phyloP scores from a whole-genome alignment of 2,888 invertebrate genomes.

The Cerastoderma edule region DNA sequence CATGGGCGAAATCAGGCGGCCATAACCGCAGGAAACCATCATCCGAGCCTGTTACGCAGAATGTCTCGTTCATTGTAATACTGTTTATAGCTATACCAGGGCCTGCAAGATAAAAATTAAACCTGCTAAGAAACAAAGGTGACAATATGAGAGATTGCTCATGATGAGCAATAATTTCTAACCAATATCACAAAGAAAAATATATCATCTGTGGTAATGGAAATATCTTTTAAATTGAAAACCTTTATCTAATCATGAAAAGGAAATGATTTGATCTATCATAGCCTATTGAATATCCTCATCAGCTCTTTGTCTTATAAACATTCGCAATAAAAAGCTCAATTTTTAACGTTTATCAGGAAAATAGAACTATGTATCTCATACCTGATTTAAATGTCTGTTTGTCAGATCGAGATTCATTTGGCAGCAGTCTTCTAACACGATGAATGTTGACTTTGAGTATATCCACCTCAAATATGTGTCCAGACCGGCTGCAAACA shows the following conservation, averaged over 20 bases:
- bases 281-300: no score
- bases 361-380: no score
- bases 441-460: conserved; percentile 78
- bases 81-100: conserved; percentile 78
- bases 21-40: conserved; percentile 83
- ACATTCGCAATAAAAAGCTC: no score
- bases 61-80: conserved; percentile 81
- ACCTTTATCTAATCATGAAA: no score
- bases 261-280: no score
- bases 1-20: conserved; percentile 83
- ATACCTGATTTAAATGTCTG: conserved; percentile 77
- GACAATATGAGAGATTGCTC: no score
- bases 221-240: no score
- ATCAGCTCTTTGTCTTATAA: no score
- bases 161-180: no score
- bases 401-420: conserved; percentile 68
- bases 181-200: no score
- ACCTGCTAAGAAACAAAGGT: no score
- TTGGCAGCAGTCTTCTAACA: conserved; percentile 81
- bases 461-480: conserved; percentile 82
- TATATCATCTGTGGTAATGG: no score
- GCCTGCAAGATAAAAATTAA: conserved; percentile 56
- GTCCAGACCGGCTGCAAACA: conserved; percentile 82
- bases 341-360: neutral
- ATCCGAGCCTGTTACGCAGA: conserved; percentile 84